Conservation (phyloP, 1,140 invertebrate species). For the Planococcus citri region DNA sequence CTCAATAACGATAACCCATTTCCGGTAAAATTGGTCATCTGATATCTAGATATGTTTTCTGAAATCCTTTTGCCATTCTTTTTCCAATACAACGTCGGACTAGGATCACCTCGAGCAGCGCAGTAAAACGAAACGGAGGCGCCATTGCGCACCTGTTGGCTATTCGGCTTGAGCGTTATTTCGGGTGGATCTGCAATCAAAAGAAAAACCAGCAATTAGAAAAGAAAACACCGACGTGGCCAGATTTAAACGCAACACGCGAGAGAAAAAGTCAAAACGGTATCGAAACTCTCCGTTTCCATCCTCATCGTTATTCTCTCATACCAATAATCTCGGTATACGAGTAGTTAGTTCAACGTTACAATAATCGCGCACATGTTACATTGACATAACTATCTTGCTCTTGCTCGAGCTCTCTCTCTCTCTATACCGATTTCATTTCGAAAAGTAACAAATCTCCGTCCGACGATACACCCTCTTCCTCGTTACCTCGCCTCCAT, state of each 20-base stretch:
- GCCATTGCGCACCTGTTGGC: conserved; percentile 75
- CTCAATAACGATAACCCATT: conserved; percentile 55
- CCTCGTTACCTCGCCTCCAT: too few relatives aligned
- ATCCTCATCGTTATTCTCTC: too few relatives aligned
- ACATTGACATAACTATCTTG: too few relatives aligned
- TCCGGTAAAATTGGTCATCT: conserved; percentile 46
- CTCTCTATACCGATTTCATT: too few relatives aligned
- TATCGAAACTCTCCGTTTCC: too few relatives aligned
- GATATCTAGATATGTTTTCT: conserved; percentile 57
- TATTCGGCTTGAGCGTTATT: conserved; percentile 70
- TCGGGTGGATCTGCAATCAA: conserved; percentile 67
- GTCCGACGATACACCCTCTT: too few relatives aligned
- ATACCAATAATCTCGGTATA: too few relatives aligned
- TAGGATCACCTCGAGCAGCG: conserved; percentile 77
- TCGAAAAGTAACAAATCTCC: too few relatives aligned
- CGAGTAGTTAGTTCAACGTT: too few relatives aligned
- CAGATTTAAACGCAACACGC: neutral
- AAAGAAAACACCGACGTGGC: neutral
- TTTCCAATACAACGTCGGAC: conserved; percentile 76
- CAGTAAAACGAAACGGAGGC: conserved; percentile 93
- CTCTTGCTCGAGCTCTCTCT: too few relatives aligned
- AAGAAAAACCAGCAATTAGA: neutral
- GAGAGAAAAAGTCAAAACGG: too few relatives aligned
- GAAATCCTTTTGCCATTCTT: conserved; percentile 77
- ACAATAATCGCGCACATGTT: too few relatives aligned